Base-by-base conservation (phyloP, 1,140 invertebrate genomes). In the Hestina assimilis region DNA sequence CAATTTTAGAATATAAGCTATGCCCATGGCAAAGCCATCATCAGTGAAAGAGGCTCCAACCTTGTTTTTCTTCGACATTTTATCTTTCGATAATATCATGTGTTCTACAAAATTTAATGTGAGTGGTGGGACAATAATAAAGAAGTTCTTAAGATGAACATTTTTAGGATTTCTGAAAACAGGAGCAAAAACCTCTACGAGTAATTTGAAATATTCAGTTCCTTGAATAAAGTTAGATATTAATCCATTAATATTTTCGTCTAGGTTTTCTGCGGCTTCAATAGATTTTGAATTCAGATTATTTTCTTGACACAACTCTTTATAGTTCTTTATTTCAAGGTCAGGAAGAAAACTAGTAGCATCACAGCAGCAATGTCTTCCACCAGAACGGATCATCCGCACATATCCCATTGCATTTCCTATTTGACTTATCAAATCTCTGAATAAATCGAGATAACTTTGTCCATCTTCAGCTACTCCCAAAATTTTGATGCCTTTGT, bases 361-460 rank as follows among this genome's bases (percentile, higher is more conserved):
- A 79, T 96, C 95, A 0, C 96, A 95, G 69, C 96, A 96, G 57
- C 96, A 97, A 77, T 98, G 95, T 6, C 98, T 91, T 8, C 96
- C 96, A 3, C 98, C 98, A 3, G 97, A 98, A 56, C 96, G 91
- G 40, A 99, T 95, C 82, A 99, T 93, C 26, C 98, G 90, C 1
- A 99, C 96, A 80, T 98, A 99, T 4, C 98, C 98, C 90, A 99
- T 93, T 1, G 97, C 96, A 90, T 99, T 99, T 8, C 98, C 97
- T 69, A 99, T 98, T 74, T 99, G 96, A 23, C 94, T 97, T 23
- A 99, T 96, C 0, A 99, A 87, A 60, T 94, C 93, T 29, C 98
- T 90, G 87, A 99, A 99, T 60, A 97, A 92, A 87, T 99, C 98
- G 70, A 99, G 91, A 80, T 97, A 98, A 55, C 94, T 96, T 41